These are phyloP conservation scores for Sesia apiformis DNA, from an alignment of 2,888 invertebrate species.

Conservation along the genomic window DNA sequence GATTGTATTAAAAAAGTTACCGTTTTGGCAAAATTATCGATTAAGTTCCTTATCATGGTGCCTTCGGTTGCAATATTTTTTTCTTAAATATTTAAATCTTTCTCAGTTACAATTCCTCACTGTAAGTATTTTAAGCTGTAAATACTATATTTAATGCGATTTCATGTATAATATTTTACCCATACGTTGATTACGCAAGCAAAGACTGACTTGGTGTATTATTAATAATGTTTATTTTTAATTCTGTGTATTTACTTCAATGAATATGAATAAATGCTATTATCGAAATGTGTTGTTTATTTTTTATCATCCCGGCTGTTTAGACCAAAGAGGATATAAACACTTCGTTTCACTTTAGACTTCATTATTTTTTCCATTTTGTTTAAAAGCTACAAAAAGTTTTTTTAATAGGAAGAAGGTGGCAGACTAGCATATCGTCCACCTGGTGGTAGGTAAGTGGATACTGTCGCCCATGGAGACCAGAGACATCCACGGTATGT, in stretches of 20 bases:
- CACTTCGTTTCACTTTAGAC: no score
- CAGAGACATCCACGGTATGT: no score
- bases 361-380: no score
- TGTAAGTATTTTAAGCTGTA: constrained; percentile 12
- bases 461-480: no score
- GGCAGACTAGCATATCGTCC: no score
- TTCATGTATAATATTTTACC: constrained; percentile 49
- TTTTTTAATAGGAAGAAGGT: no score
- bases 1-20: constrained; percentile 28
- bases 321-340: no score
- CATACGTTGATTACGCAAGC: constrained; percentile 66
- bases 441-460: no score
- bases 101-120: background rate
- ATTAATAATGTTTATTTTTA: constrained; percentile 37
- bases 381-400: no score
- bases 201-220: constrained; percentile 73
- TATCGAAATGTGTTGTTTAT: background rate
- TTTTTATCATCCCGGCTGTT: background rate
- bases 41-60: constrained; percentile 20
- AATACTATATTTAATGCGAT: constrained; percentile 18
- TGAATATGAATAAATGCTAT: constrained; percentile 27
- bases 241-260: constrained; percentile 54
- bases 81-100: constrained; percentile 8
- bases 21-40: constrained; percentile 23
- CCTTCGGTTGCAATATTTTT: constrained; percentile 25